Conservation (phyloP, 2,797 vertebrate species). For the Cossypha caffra region DNA sequence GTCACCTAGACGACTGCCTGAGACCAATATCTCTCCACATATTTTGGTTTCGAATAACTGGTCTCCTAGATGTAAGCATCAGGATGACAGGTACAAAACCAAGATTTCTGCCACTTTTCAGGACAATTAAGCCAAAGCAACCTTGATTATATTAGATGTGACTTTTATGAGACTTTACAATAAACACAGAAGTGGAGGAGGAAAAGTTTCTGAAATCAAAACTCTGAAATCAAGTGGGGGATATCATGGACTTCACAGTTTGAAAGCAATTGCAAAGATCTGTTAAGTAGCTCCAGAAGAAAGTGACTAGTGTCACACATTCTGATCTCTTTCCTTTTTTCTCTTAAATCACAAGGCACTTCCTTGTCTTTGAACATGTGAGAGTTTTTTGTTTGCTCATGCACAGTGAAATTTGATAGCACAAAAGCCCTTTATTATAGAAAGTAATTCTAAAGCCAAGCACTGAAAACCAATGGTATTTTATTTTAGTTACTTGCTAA, state of each 20-base stretch:
- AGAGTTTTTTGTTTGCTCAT: constrained; percentile 60
- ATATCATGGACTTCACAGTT: neutral
- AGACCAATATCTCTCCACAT: neutral
- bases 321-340: constrained; percentile 36
- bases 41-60: neutral
- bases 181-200: neutral
- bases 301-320: neutral
- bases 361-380: constrained; percentile 63
- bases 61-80: neutral
- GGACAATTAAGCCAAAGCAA: neutral
- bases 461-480: neutral
- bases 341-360: constrained; percentile 46
- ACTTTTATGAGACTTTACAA: neutral
- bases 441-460: constrained; percentile 37
- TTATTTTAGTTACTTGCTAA: constrained; percentile 15
- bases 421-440: constrained; percentile 58
- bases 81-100: neutral
- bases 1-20: neutral
- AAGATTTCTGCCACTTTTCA: neutral
- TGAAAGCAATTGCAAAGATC: neutral
- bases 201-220: neutral
- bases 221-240: neutral
- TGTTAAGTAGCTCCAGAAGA: neutral
- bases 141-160: neutral
- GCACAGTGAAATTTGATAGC: constrained; percentile 52